Conservation (phyloP, 2,888 invertebrate genomes). For the Hybos culiciformis region DNA sequence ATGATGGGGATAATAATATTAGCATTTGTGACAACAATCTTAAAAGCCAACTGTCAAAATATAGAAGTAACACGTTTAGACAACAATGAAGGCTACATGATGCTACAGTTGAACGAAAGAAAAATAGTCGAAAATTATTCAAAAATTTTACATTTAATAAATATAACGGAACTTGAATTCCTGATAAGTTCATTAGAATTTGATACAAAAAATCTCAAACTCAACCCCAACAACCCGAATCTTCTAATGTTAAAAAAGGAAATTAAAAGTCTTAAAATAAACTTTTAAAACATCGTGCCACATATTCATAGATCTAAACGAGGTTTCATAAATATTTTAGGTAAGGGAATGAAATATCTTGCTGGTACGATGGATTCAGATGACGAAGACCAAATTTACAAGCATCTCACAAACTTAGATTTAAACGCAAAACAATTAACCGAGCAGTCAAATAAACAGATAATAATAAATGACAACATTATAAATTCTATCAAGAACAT, state of each 20-base stretch:
- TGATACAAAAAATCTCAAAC: not conserved
- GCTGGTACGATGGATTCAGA: conserved; percentile 3
- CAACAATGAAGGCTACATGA: not conserved
- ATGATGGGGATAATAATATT: not conserved
- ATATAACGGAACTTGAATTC: not conserved
- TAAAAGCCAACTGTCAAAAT: not conserved
- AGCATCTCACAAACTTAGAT: not conserved
- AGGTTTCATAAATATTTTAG: not conserved
- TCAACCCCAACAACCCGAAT: no score
- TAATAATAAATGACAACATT: not conserved
- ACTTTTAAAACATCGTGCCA: not conserved
- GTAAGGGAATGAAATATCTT: not conserved
- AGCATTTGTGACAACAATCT: not conserved
- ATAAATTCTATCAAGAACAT: conserved; percentile 8
- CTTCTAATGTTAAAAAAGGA: not conserved
- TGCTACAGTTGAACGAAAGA: not conserved
- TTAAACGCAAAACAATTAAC: not conserved
- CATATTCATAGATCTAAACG: not conserved
- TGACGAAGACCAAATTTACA: not conserved
- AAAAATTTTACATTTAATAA: not conserved
- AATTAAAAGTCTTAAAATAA: not conserved
- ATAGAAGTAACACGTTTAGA: not conserved
- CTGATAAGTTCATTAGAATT: not conserved
- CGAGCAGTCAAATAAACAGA: not conserved
- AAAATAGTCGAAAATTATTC: not conserved